phyloP scores from a whole-genome alignment of 2,888 invertebrate genomes.

The Drosophila mayaguana region DNA sequence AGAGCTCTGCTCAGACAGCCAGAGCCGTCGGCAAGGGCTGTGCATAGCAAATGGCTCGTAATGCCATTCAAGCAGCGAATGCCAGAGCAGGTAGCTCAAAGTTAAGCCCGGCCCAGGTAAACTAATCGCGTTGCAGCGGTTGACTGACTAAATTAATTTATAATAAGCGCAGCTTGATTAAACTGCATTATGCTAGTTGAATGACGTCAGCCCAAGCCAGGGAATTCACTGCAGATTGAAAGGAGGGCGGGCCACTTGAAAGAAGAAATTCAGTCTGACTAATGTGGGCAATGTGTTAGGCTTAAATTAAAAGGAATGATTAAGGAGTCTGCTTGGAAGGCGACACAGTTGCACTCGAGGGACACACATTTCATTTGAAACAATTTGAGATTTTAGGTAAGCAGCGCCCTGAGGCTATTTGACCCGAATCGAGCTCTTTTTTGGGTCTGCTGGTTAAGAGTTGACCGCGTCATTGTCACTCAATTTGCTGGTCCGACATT shows the following conservation, averaged over 20 bases:
- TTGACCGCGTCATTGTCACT: slow-evolving; percentile 69
- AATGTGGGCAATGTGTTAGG: not conserved
- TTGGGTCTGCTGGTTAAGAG: slow-evolving; percentile 15
- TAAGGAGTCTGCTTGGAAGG: not conserved
- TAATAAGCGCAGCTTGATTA: slow-evolving; percentile 61
- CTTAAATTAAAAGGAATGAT: not conserved
- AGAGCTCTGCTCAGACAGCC: slow-evolving; percentile 17
- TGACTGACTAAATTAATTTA: slow-evolving; percentile 63
- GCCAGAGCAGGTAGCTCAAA: slow-evolving; percentile 3
- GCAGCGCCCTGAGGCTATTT: slow-evolving; percentile 15
- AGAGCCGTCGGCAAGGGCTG: slow-evolving; percentile 7
- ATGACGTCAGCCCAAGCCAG: not conserved
- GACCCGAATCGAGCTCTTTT: slow-evolving; percentile 25
- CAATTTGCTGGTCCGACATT: slow-evolving; percentile 57
- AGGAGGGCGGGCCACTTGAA: not conserved
- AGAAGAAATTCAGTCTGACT: not conserved
- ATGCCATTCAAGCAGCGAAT: slow-evolving; percentile 1
- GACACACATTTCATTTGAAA: slow-evolving; percentile 19
- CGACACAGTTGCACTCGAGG: not conserved
- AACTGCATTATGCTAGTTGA: slow-evolving; percentile 31
- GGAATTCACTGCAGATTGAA: not conserved
- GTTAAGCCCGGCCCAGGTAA: slow-evolving; percentile 52
- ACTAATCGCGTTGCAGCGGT: slow-evolving; percentile 45
- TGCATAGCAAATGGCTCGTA: slow-evolving; percentile 27
- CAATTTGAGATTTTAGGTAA: slow-evolving; percentile 24